Evolutionary conservation across 2,888 invertebrate genomes (phyloP).

Genomic region (Trimorus sp.): DNA sequence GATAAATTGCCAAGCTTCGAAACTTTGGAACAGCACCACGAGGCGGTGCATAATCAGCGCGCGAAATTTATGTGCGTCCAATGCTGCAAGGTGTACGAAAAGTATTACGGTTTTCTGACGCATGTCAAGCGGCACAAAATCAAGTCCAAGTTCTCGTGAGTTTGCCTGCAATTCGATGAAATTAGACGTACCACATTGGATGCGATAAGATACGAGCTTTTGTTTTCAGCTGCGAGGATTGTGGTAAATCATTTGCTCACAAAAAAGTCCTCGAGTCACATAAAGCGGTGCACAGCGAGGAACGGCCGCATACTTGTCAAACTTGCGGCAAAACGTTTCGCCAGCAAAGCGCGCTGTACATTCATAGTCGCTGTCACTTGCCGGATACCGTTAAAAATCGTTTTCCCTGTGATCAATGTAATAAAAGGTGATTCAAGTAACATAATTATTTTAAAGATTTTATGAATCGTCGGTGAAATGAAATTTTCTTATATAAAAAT

Average conservation of each 20-base stretch:
- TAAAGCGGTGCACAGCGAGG: constrained; percentile 82
- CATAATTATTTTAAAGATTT: too few relatives aligned
- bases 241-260: constrained; percentile 84
- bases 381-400: constrained; percentile 84
- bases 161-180: neutral
- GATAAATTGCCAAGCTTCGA: constrained; percentile 81
- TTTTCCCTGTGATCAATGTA: constrained; percentile 84
- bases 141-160: constrained; percentile 84
- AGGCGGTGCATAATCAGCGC: constrained; percentile 85
- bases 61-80: constrained; percentile 86
- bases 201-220: neutral
- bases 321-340: constrained; percentile 84
- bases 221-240: constrained; percentile 82
- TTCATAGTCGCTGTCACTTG: constrained; percentile 83
- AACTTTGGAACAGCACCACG: constrained; percentile 84
- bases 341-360: constrained; percentile 83
- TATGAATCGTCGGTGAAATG: too few relatives aligned
- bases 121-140: constrained; percentile 86
- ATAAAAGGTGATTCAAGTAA: constrained; percentile 80
- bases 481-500: too few relatives aligned
- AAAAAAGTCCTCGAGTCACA: constrained; percentile 82
- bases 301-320: constrained; percentile 82
- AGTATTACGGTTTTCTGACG: constrained; percentile 85
- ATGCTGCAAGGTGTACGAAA: constrained; percentile 85
- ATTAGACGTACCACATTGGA: neutral